Base-by-base conservation (phyloP, 2,113 vertebrate species). In the Mus spicilegus region DNA sequence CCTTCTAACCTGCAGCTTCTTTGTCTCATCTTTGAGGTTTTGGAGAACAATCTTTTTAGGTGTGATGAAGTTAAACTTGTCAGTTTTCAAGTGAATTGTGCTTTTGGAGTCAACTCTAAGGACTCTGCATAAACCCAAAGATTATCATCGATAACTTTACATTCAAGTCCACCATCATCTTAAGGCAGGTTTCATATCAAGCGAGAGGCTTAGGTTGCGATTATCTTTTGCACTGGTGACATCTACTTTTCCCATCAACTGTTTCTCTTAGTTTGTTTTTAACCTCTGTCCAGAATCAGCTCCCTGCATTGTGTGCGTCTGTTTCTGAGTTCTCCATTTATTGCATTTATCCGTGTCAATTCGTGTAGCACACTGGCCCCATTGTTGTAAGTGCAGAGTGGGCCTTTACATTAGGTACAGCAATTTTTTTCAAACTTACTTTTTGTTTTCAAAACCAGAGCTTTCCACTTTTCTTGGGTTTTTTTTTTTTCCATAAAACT, bases 91-190 rank as follows among this genome's bases (percentile, higher is more conserved):
- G 39, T 28, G 14, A 85, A 65, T 6, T 65, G 58, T 30, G 19
- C 26, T 36, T 97, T 91, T 90, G 14, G 26, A 75, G 56, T 73
- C 39, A 94, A 75, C 22, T 95, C 89, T 87, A 92, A 87, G 56
- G 84, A 85, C 13, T 63, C 81, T 56, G 2, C 14, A 78, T 42
- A n/a, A 30, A 12, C 26, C 8, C 58, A 80, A 90, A 70, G 33
- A 69, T 90, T 63, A 42, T 95, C 24, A 9, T 54, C 3, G 20
- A 4, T 86, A 95, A 81, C 12, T 85, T 63, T 65, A 39, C 22
- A 81, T 65, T 77, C 87, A 72, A 33, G 20, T 14, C 24, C 24
- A 61, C 28, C 73, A 24, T 81, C 9, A 89, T 91, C 94, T 86
- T 65, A 12, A 92, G 22, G 58, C 67, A 70, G 39, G 28, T 92